Evolutionary conservation across 2,888 invertebrate species (phyloP).

Genomic region (Strigamia crassipes): DNA sequence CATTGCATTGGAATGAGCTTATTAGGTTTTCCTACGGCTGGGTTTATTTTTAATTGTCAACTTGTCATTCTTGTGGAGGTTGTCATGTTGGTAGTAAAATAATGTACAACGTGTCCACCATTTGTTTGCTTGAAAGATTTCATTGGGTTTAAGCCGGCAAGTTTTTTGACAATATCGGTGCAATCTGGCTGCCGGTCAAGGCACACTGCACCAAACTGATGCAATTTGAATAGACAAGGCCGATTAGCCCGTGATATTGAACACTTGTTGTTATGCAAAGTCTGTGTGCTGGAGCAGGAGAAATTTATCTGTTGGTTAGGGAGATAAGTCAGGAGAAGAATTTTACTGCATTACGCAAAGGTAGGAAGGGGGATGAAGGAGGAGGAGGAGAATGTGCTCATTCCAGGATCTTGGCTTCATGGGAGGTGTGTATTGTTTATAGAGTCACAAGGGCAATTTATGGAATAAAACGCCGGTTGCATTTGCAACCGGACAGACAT

Average conservation of each 20-base stretch:
- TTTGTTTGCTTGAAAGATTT: neutral
- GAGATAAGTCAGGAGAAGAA: neutral
- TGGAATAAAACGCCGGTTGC: neutral
- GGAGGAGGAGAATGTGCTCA: neutral
- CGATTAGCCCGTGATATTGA: neutral
- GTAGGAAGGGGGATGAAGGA: neutral
- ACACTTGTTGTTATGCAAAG: neutral
- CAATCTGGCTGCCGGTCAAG: neutral
- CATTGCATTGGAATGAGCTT: neutral
- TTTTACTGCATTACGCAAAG: neutral
- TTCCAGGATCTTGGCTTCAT: slow-evolving; percentile 3
- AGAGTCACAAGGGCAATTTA: neutral
- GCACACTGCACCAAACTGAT: neutral
- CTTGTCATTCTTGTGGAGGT: neutral
- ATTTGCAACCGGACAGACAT: neutral
- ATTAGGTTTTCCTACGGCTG: neutral
- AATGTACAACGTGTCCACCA: neutral
- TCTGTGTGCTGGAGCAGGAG: neutral
- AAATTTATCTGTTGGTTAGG: neutral
- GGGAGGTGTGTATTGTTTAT: slow-evolving; percentile 4
- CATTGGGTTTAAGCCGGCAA: neutral
- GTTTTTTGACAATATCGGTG: neutral
- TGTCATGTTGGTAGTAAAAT: neutral
- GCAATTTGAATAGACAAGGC: slow-evolving; percentile 9
- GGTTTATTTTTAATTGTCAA: neutral